phyloP scores from a whole-genome alignment of 64 coral and sea anemone genomes.

The Orbicella faveolata region DNA sequence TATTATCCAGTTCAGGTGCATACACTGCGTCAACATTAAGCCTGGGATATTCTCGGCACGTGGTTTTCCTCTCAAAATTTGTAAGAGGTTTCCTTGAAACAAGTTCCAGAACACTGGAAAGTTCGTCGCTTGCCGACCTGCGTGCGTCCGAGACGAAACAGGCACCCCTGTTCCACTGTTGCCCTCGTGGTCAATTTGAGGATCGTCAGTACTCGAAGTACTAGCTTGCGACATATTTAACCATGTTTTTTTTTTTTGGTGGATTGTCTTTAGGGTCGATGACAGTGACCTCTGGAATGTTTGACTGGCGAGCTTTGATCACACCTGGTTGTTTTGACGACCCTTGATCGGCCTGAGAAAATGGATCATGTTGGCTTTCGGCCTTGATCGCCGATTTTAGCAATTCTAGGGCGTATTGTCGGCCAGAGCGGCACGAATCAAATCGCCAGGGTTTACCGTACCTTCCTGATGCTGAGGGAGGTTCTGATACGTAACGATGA shows the following conservation, averaged over 20 bases:
- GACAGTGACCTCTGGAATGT: too few relatives aligned
- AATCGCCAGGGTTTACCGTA: neutral
- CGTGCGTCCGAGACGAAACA: neutral
- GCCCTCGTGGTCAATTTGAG: neutral
- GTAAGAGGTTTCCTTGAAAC: neutral
- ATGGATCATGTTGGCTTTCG: neutral
- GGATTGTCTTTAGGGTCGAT: too few relatives aligned
- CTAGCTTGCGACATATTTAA: neutral
- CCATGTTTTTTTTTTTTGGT: too few relatives aligned
- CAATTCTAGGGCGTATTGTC: neutral
- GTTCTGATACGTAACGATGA: neutral
- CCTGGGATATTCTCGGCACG: neutral
- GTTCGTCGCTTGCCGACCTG: neutral
- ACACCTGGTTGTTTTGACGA: neutral
- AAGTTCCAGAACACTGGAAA: neutral
- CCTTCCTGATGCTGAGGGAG: neutral
- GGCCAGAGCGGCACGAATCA: neutral
- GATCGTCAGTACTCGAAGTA: neutral
- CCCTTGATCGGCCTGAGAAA: neutral
- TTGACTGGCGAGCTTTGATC: too few relatives aligned
- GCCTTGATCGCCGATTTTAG: constrained; percentile 12
- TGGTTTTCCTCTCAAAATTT: too few relatives aligned
- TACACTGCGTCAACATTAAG: too few relatives aligned
- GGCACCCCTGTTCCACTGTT: neutral
- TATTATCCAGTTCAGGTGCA: too few relatives aligned